Percentiles rank a stretch among this genome's conserved stretches.
Conservation (phyloP, 2,113 vertebrate species). For the Chaetops frenatus region DNA sequence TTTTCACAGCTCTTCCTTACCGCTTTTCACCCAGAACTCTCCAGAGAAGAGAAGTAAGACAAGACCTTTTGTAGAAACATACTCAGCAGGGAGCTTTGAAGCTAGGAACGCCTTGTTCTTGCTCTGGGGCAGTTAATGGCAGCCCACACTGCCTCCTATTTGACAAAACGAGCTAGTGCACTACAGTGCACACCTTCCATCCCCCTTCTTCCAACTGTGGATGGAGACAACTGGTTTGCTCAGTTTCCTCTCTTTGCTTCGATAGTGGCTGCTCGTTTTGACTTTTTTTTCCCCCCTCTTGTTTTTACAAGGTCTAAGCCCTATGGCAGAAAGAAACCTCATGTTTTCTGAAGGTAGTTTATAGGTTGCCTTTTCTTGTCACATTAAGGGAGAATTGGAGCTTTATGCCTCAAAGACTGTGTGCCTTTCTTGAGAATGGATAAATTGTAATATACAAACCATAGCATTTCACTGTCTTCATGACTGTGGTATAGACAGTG, state of each 20-base stretch:
- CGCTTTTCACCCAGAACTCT: neutral
- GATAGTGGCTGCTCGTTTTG: neutral
- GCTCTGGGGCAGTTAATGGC: neutral
- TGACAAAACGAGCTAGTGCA: neutral
- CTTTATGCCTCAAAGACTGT: neutral
- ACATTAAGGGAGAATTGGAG: neutral
- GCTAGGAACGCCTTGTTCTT: neutral
- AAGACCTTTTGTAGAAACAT: neutral
- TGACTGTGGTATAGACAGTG: neutral
- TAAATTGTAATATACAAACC: neutral
- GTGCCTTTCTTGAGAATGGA: neutral
- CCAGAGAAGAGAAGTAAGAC: neutral
- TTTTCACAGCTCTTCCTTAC: neutral
- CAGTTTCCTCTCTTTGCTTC: neutral
- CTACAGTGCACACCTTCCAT: neutral
- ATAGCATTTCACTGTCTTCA: neutral
- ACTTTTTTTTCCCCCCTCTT: neutral
- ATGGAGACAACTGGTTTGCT: fast-evolving
- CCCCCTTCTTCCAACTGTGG: neutral
- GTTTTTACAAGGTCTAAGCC: neutral
- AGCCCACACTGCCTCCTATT: constrained; percentile 51
- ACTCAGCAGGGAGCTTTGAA: neutral
- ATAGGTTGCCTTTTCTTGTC: neutral
- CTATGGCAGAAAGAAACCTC: neutral
- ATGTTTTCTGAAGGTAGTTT: neutral